phyloP scores from a whole-genome alignment of 2,888 invertebrate genomes.

The Megaustenia siamemsis region DNA sequence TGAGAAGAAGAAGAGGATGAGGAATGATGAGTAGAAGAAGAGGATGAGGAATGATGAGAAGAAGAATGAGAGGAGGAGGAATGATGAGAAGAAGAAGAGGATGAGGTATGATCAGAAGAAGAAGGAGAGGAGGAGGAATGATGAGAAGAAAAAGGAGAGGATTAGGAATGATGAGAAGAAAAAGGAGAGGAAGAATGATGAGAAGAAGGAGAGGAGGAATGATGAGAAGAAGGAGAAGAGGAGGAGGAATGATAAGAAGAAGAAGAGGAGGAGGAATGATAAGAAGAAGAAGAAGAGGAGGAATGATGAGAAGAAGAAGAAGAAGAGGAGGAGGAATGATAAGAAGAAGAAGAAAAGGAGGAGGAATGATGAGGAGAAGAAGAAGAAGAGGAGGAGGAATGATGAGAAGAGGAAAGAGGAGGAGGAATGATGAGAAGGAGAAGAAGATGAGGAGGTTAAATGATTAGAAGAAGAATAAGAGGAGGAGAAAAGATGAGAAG shows the following conservation, averaged over 20 bases:
- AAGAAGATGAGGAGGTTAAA: neutral
- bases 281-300: neutral
- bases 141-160: too few species aligned
- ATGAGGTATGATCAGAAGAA: neutral
- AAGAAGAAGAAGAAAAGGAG: neutral
- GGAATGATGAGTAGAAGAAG: neutral
- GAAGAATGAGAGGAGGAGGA: neutral
- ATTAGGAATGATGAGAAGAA: too few species aligned
- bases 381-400: neutral
- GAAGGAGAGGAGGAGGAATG: neutral
- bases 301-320: neutral
- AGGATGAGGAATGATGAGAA: too few species aligned
- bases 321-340: neutral
- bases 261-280: neutral
- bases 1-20: neutral
- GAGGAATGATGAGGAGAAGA: neutral
- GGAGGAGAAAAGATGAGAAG: neutral
- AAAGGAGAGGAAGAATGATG: too few species aligned
- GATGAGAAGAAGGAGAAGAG: neutral
- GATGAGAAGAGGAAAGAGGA: neutral
- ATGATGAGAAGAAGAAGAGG: too few species aligned
- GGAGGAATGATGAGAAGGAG: neutral
- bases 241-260: too few species aligned
- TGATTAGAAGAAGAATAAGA: neutral
- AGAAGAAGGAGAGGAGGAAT: too few species aligned